These are phyloP conservation scores for Porites evermanni DNA, from an alignment of 92 coral and sea anemone genomes.

Conservation along the genomic window DNA sequence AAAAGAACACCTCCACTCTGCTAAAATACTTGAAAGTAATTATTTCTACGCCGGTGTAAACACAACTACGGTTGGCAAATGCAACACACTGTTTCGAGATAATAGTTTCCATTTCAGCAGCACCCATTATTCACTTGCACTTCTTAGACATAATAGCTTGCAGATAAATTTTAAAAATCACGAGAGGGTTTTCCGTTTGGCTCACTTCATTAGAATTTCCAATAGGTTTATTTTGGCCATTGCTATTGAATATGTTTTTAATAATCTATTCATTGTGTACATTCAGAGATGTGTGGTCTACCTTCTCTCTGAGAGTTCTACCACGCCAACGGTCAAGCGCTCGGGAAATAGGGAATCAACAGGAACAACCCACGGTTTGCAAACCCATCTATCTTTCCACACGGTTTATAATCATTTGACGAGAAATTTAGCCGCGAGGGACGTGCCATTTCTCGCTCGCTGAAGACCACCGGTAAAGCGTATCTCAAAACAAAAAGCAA, in stretches of 20 bases:
- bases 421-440: constrained; percentile 48
- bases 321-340: constrained; percentile 46
- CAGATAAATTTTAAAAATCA: constrained; percentile 53
- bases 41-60: constrained; percentile 76
- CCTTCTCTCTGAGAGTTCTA: constrained; percentile 40
- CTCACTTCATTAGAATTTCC: constrained; percentile 82
- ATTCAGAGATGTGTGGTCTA: constrained; percentile 78
- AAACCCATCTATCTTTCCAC: constrained; percentile 16
- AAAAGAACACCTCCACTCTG: constrained; percentile 25
- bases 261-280: constrained; percentile 96
- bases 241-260: constrained; percentile 90
- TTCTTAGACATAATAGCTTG: constrained; percentile 49
- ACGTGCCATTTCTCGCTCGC: constrained; percentile 74
- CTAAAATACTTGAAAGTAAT: constrained; percentile 59
- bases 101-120: constrained; percentile 45
- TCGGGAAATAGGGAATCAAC: constrained; percentile 37
- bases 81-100: constrained; percentile 80
- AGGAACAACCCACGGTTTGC: constrained; percentile 29
- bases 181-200: constrained; percentile 45
- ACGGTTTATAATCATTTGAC: constrained; percentile 23
- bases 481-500: constrained; percentile 91
- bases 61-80: constrained; percentile 75
- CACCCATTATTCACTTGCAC: constrained; percentile 50
- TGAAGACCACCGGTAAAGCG: constrained; percentile 82
- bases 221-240: constrained; percentile 82